phyloP scores from a whole-genome alignment of 2,888 invertebrate species.

The Papilio gigon region DNA sequence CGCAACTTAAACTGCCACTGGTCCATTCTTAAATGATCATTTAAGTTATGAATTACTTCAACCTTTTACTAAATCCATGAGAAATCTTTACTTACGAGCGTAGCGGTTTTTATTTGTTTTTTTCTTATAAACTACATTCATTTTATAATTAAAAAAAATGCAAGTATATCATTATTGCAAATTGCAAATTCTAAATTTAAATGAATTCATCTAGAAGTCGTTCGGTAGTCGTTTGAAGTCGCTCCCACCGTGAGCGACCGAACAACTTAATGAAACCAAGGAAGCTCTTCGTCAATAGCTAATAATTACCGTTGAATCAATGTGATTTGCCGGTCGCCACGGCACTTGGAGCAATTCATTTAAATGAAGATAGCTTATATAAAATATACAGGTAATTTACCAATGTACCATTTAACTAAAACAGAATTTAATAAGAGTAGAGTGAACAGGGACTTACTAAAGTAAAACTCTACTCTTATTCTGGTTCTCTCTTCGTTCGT shows the following conservation, averaged over 20 bases:
- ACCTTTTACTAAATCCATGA: too few species aligned
- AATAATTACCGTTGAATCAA: neutral
- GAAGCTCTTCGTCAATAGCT: neutral
- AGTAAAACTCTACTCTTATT: too few species aligned
- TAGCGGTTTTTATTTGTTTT: too few species aligned
- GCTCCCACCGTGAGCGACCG: neutral
- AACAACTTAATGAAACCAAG: neutral
- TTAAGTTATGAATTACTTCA: too few species aligned
- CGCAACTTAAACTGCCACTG: too few species aligned
- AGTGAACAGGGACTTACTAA: too few species aligned
- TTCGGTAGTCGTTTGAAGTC: neutral
- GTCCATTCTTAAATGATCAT: too few species aligned
- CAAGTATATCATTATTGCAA: neutral
- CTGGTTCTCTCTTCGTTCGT: too few species aligned
- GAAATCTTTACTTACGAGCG: too few species aligned
- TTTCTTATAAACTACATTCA: neutral
- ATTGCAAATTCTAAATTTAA: neutral
- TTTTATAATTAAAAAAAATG: neutral
- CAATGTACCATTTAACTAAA: too few species aligned
- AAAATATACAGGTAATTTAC: neutral
- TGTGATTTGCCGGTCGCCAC: neutral
- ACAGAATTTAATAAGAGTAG: too few species aligned
- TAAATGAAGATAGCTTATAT: neutral
- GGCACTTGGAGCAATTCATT: neutral
- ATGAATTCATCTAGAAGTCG: neutral